Conservation (phyloP, 2,888 invertebrate species). For the Alentia gelatinosa region DNA sequence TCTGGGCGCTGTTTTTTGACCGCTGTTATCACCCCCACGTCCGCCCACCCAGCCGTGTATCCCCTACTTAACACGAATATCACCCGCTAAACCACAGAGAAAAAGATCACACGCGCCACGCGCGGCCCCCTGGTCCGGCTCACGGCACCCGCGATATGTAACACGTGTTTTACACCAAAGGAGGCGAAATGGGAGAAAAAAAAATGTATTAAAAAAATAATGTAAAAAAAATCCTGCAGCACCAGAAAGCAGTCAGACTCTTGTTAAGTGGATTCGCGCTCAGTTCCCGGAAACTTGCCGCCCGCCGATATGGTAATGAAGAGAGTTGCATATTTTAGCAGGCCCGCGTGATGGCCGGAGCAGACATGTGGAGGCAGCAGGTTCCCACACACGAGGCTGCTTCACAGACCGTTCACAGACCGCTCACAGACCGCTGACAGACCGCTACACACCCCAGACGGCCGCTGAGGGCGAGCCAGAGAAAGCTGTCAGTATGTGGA, state of each 20-base stretch:
- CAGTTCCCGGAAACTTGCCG: not conserved
- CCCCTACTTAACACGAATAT: slow-evolving; percentile 1
- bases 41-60: not conserved
- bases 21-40: not conserved
- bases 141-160: not conserved
- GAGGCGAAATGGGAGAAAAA: not conserved
- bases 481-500: too few species aligned
- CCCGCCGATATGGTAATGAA: not conserved
- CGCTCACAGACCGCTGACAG: too few species aligned
- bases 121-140: not conserved
- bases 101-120: not conserved
- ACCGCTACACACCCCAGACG: too few species aligned
- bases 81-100: too few species aligned
- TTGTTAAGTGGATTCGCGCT: not conserved
- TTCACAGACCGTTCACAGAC: too few species aligned
- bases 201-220: not conserved
- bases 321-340: not conserved
- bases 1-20: not conserved
- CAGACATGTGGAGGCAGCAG: too few species aligned
- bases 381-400: too few species aligned
- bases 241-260: not conserved
- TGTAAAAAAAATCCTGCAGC: not conserved
- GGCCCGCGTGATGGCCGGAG: not conserved
- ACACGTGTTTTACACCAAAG: not conserved
- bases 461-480: too few species aligned